Evolutionary conservation across 2,888 invertebrate species (phyloP).

Genomic region (Caenorhabditis becei): DNA sequence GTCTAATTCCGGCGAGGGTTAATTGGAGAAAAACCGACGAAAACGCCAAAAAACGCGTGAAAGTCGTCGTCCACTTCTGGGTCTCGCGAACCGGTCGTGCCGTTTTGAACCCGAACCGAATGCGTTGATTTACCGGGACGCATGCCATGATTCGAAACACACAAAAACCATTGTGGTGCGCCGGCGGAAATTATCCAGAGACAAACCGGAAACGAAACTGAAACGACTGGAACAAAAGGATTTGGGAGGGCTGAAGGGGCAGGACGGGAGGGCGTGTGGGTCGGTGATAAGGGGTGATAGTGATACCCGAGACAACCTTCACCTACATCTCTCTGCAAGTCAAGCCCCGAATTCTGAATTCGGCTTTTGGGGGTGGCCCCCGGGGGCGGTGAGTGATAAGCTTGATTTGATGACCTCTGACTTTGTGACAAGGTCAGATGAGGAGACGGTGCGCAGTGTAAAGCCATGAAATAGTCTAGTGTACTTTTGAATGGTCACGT

Average conservation of each 20-base stretch:
- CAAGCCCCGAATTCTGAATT: no score
- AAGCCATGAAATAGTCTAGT: constrained; percentile 17
- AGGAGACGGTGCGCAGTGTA: background rate
- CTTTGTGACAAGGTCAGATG: constrained; percentile 21
- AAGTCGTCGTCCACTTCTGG: constrained; percentile 1
- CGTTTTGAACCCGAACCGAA: background rate
- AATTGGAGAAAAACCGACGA: background rate
- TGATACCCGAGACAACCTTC: constrained; percentile 24
- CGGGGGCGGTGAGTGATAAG: constrained; percentile 13
- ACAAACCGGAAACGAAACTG: constrained; percentile 16
- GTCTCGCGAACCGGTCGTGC: constrained; percentile 11
- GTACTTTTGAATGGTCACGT: constrained; percentile 17
- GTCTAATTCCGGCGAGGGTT: background rate
- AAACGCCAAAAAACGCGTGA: background rate
- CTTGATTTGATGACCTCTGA: constrained; percentile 42
- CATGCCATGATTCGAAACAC: background rate
- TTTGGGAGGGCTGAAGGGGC: background rate
- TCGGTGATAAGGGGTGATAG: background rate
- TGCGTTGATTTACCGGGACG: constrained; percentile 1
- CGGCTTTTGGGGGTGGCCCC: no score
- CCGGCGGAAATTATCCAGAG: constrained; percentile 24
- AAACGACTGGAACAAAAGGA: background rate
- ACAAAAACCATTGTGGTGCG: background rate
- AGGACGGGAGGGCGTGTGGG: background rate
- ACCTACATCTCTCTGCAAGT: constrained; percentile 20